Percentiles rank a stretch among this genome's conserved stretches.
Conservation (phyloP, 2,797 vertebrate species). For the Enteromius anoplus region DNA sequence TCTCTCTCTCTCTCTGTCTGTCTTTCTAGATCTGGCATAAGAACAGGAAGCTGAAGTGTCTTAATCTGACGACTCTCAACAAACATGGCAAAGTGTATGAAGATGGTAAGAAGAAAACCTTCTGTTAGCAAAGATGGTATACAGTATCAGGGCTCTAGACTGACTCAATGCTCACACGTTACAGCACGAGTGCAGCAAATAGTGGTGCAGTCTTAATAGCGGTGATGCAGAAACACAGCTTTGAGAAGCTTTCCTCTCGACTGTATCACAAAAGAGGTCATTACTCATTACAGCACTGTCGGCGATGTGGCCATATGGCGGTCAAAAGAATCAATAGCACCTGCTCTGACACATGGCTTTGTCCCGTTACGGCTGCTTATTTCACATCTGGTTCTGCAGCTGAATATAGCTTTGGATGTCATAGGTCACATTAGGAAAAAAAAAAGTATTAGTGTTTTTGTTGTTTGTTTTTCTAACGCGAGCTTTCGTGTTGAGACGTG, state of each 20-base stretch:
- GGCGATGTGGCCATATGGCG: neutral
- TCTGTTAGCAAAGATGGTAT: neutral
- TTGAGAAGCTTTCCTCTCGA: neutral
- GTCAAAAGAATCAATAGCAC: neutral
- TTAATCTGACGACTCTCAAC: slow-evolving; percentile 87
- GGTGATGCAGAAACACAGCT: neutral
- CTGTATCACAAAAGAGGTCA: neutral
- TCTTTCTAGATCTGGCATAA: slow-evolving; percentile 89
- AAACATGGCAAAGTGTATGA: slow-evolving; percentile 93
- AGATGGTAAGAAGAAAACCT: slow-evolving; percentile 80
- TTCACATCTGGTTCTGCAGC: neutral
- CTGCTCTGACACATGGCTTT: neutral
- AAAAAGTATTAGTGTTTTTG: neutral
- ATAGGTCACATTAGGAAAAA: neutral
- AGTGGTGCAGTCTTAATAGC: neutral
- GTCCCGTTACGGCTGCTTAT: neutral
- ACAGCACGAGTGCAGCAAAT: neutral
- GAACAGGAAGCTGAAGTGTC: slow-evolving; percentile 92
- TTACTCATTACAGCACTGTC: neutral
- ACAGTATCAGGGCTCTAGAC: neutral
- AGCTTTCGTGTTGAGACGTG: neutral
- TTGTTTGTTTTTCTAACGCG: neutral
- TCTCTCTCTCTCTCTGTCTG: neutral
- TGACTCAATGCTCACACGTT: neutral
- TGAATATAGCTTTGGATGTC: neutral